These are phyloP conservation scores for Phalacrocorax carbo DNA, from an alignment of 2,113 vertebrate species.

Conservation along the genomic window DNA sequence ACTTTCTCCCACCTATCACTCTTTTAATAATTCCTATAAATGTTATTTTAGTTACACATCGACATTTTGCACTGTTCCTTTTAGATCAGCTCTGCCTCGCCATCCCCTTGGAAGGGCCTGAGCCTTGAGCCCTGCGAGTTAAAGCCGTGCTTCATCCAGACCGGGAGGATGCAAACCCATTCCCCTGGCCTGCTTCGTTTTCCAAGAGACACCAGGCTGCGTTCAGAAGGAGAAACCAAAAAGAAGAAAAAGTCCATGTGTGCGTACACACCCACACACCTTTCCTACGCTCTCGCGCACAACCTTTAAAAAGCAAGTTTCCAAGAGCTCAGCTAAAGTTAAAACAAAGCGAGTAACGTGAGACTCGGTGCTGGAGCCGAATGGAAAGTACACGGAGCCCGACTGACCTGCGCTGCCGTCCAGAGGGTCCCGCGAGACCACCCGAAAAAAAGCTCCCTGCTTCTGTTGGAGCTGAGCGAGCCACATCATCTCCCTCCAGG, in stretches of 20 bases:
- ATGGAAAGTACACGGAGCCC: constrained; percentile 44
- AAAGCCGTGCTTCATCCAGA: not conserved
- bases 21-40: not conserved
- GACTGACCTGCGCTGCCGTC: not conserved
- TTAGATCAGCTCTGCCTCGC: not conserved
- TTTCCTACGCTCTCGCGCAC: not conserved
- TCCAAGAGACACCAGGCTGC: accelerated
- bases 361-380: not conserved
- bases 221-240: accelerated
- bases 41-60: not conserved
- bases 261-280: not conserved
- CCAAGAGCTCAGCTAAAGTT: constrained; percentile 36
- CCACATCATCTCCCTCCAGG: not conserved
- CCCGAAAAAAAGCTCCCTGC: not conserved
- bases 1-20: not conserved
- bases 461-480: not conserved
- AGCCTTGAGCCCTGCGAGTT: not conserved
- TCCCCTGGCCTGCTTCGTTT: not conserved
- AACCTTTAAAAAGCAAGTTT: constrained; percentile 13
- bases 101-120: not conserved
- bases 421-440: not conserved
- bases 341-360: constrained; percentile 38
- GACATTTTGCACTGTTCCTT: not conserved
- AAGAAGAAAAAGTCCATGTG: no score
- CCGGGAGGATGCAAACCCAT: accelerated